These are phyloP conservation scores for Erynnis tages DNA, from an alignment of 2,888 invertebrate genomes.

Conservation along the genomic window DNA sequence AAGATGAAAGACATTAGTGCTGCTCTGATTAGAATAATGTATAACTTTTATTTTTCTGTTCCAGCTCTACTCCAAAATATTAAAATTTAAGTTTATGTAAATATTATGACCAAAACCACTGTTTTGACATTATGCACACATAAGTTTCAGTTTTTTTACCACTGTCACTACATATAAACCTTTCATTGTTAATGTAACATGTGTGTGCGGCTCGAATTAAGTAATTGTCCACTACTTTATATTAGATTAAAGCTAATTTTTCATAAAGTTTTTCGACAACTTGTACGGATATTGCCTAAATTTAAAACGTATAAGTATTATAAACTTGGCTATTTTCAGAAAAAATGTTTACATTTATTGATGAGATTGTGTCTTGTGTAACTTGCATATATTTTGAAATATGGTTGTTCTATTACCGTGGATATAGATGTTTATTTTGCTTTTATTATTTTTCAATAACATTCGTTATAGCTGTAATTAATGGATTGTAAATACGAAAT, in stretches of 20 bases:
- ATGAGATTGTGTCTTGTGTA: background rate
- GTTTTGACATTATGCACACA: too few species aligned
- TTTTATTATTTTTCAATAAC: constrained; percentile 26
- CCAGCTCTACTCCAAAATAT: too few species aligned
- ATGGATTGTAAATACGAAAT: constrained; percentile 40
- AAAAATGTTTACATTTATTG: constrained; percentile 42
- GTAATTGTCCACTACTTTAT: constrained; percentile 19
- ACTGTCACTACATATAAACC: too few species aligned
- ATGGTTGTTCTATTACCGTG: constrained; percentile 27
- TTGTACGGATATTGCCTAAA: constrained; percentile 11
- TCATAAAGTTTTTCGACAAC: constrained; percentile 8
- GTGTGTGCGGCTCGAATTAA: constrained; percentile 9
- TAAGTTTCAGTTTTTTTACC: too few species aligned
- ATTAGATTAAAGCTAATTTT: constrained; percentile 7
- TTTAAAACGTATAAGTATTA: constrained; percentile 24
- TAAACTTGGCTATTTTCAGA: constrained; percentile 58
- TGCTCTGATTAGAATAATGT: too few species aligned
- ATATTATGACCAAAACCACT: too few species aligned
- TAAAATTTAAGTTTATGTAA: too few species aligned
- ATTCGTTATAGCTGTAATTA: constrained; percentile 35
- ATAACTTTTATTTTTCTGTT: too few species aligned
- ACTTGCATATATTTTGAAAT: constrained; percentile 15
- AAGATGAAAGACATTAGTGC: too few species aligned
- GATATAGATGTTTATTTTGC: constrained; percentile 27
- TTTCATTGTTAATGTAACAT: too few species aligned